phyloP scores from a whole-genome alignment of 2,888 invertebrate genomes.

The Cantharis rufa region DNA sequence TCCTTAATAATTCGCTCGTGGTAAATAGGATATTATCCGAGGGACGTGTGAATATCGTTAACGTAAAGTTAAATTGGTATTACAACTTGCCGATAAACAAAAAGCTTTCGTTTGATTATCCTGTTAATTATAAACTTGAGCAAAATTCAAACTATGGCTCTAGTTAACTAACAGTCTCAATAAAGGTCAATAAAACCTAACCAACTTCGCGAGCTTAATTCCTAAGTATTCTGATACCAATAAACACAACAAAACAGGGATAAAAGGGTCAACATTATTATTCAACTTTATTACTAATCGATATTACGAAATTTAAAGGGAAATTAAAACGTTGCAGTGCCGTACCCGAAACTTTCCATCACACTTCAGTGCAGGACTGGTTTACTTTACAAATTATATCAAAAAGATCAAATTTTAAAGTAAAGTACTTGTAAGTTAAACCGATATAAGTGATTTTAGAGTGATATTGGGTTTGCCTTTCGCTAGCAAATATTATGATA shows the following conservation, averaged over 20 bases:
- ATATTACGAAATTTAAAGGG: neutral
- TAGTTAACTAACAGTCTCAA: neutral
- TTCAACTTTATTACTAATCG: neutral
- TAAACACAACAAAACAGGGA: neutral
- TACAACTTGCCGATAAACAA: neutral
- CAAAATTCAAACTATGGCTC: neutral
- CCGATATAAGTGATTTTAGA: neutral
- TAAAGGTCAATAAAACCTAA: neutral
- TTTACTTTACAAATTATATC: neutral
- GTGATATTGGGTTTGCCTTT: neutral
- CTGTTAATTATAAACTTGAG: constrained; percentile 5
- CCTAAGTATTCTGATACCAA: neutral
- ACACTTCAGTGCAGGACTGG: neutral
- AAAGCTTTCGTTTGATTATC: neutral
- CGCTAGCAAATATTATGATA: neutral
- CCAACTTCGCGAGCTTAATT: neutral
- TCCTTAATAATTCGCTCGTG: neutral
- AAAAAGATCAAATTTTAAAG: neutral
- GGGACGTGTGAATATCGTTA: neutral
- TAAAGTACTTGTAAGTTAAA: neutral
- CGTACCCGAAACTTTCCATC: neutral
- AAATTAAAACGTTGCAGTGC: neutral
- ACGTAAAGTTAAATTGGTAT: neutral
- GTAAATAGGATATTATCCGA: neutral
- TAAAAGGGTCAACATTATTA: neutral